Percentiles rank a stretch among this genome's conserved stretches.
Evolutionary conservation across 2,888 invertebrate species (phyloP).

Genomic region (Sminthurides aquaticus): DNA sequence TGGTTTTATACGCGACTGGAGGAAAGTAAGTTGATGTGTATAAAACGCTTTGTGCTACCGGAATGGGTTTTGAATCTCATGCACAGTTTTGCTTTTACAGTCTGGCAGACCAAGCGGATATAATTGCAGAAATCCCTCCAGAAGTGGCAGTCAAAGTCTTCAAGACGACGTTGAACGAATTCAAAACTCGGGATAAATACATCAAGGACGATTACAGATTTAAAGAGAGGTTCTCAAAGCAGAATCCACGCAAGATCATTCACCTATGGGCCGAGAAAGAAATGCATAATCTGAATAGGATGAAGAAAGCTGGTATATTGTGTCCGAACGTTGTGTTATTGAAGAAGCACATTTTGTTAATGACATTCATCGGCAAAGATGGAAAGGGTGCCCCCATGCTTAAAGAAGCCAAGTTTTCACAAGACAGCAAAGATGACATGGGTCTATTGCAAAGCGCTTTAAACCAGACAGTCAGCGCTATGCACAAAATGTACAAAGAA

Average conservation of each 20-base stretch:
- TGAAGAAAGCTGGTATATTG: conserved; percentile 47
- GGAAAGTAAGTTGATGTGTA: conserved; percentile 47
- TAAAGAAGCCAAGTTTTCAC: conserved; percentile 49
- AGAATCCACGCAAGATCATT: conserved; percentile 54
- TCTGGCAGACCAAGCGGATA: conserved; percentile 21
- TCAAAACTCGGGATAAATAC: conserved; percentile 54
- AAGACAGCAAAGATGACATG: conserved; percentile 52
- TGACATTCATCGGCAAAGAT: conserved; percentile 54
- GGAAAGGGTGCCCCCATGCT: conserved; percentile 53
- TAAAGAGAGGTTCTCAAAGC: conserved; percentile 52
- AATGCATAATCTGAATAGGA: conserved; percentile 53
- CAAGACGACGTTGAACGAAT: conserved; percentile 56
- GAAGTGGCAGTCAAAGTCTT: conserved; percentile 55
- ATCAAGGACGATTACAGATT: conserved; percentile 56
- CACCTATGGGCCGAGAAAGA: conserved; percentile 59
- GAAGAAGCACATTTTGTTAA: conserved; percentile 54
- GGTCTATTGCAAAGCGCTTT: conserved; percentile 49
- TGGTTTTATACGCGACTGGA: conserved; percentile 52
- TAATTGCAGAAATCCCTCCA: conserved; percentile 45
- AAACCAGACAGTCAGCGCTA: conserved; percentile 49
- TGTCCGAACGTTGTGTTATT: conserved; percentile 53
- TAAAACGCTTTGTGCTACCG: neutral
- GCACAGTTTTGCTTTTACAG: conserved; percentile 7
- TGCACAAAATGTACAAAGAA: conserved; percentile 51
- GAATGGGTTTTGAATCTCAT: neutral